phyloP scores from a whole-genome alignment of 2,113 vertebrate genomes.

The Felis chaus region DNA sequence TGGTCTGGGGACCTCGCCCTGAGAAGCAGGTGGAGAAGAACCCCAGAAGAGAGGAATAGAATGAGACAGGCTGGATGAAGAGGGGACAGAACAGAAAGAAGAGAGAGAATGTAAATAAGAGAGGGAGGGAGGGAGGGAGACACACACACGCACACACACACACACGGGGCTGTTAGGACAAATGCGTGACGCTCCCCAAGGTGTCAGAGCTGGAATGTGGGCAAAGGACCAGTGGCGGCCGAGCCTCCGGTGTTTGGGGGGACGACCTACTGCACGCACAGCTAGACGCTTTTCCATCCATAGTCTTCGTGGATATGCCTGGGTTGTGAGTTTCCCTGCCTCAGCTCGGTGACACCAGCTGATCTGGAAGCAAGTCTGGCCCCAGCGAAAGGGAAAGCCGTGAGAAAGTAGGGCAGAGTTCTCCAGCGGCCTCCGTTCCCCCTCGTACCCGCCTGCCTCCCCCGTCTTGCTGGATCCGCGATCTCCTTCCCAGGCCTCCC shows the following conservation, averaged over 20 bases:
- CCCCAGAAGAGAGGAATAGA: background rate
- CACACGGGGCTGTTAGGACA: background rate
- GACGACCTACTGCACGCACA: fast-evolving
- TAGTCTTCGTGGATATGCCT: fast-evolving
- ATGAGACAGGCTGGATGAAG: too few species aligned
- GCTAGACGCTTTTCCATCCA: background rate
- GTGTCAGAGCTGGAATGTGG: background rate
- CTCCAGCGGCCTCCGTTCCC: background rate
- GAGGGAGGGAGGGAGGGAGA: too few species aligned
- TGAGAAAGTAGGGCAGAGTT: background rate
- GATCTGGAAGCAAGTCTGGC: background rate
- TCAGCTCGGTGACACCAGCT: background rate
- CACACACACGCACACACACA: background rate
- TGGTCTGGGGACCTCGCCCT: background rate
- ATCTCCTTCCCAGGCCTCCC: background rate
- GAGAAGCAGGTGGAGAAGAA: background rate
- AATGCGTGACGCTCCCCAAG: fast-evolving
- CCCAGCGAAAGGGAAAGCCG: background rate
- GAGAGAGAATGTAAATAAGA: background rate
- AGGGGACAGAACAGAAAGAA: too few species aligned
- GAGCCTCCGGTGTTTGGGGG: fast-evolving
- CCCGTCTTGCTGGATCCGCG: background rate
- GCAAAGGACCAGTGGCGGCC: background rate
- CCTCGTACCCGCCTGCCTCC: too few species aligned
- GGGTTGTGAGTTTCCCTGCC: background rate